phyloP scores from a whole-genome alignment of 2,797 vertebrate species.

The Threskiornis aethiopicus region DNA sequence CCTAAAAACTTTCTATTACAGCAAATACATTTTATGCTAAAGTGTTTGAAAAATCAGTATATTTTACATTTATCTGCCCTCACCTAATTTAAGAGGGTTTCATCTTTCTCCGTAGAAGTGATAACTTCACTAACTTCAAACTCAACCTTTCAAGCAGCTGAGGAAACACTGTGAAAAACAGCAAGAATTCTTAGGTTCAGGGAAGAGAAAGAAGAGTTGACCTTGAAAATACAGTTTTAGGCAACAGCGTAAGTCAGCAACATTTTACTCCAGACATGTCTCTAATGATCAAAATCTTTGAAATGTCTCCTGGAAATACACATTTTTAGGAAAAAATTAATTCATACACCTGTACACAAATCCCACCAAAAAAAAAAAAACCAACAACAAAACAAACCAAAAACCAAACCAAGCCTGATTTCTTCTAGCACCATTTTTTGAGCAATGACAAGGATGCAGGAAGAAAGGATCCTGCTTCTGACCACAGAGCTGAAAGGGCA shows the following conservation, averaged over 20 bases:
- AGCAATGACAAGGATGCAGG: background rate
- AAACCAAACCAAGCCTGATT: background rate
- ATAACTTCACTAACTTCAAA: background rate
- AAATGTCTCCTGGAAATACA: background rate
- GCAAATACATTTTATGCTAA: background rate
- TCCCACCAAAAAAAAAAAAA: background rate
- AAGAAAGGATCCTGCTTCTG: background rate
- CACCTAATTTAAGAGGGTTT: background rate
- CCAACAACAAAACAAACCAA: no score
- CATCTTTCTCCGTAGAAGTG: background rate
- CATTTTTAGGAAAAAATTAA: background rate
- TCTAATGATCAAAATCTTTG: background rate
- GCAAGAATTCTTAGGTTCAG: background rate
- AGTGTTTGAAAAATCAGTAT: background rate
- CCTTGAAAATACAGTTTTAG: background rate
- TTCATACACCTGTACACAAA: background rate
- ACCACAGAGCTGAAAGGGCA: background rate
- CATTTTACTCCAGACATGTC: background rate
- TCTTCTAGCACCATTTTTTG: background rate
- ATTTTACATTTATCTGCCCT: background rate
- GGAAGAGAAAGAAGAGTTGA: background rate
- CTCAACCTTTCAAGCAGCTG: background rate
- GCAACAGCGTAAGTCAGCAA: background rate
- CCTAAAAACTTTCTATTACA: background rate
- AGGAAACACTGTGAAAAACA: background rate